Evolutionary conservation across 2,888 invertebrate species (phyloP), one percentile per base, ranked within the genome.

Genomic region (Tupiocoris notatus): DNA sequence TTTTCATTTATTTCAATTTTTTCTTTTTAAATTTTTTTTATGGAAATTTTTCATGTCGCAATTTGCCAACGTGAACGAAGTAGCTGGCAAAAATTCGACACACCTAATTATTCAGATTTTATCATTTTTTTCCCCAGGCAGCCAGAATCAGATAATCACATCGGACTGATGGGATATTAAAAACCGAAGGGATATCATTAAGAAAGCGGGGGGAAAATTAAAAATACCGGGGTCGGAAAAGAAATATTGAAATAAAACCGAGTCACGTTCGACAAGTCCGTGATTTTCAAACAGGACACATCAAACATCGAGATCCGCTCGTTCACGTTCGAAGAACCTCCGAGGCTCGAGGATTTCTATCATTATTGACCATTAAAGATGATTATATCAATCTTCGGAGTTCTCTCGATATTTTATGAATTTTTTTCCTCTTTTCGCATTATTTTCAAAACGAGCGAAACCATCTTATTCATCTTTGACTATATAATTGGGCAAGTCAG

Each of bases 341-440:
- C 39, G 39, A 63, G 63, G 21, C 63, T 21, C 21, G 21, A 63
- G 16, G 23, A 65, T 39, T 65, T 65, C 65, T 65, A 65, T 39
- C 65, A 65, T 65, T 65, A 65, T 65, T 25, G 18, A 65, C 65
- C 65, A 65, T 65, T 65, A 39, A 65, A 65, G 12, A 39, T 65
- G 65, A 65, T 65, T 65, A 65, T 65, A 65, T 39, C 39, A 39
- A 39, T 39, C 39, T 39, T 39, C 12, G 39, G 12, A 39, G 39
- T 39, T 39, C 39, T 39, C 12, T 39, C n/a, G n/a, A n/a, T n/a
- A n/a, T n/a, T n/a, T n/a, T n/a, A n/a, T 39, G 6, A 12, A 39
- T 12, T 39, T 39, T 3, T 39, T 39, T 39, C 12, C 12, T 7
- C 39, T 39, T 39, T 39, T 39, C 12, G 3, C 12, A 3, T 7